These are phyloP conservation scores for Erebia aethiops DNA, from an alignment of 2,888 invertebrate genomes.

Conservation along the genomic window DNA sequence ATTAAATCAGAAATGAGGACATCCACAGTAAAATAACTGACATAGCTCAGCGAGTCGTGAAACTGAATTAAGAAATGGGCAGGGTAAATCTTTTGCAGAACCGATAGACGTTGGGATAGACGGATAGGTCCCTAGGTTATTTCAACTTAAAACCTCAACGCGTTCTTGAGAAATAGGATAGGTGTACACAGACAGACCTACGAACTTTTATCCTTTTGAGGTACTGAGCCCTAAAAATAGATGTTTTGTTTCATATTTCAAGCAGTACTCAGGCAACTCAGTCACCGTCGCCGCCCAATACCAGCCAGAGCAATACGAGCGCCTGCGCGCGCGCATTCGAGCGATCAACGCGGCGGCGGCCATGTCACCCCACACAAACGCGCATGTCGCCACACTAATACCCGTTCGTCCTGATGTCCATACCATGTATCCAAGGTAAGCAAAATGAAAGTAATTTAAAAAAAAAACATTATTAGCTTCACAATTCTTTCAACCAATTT, in stretches of 20 bases:
- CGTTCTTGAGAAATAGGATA: no score
- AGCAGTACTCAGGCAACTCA: constrained; percentile 72
- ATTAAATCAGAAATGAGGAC: no score
- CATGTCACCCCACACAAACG: constrained; percentile 63
- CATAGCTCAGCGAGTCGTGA: no score
- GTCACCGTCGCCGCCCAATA: constrained; percentile 80
- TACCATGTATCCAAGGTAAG: constrained; percentile 70
- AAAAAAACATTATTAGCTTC: no score
- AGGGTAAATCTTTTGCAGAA: no score
- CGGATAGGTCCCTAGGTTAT: no score
- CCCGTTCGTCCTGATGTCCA: constrained; percentile 73
- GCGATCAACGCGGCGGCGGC: constrained; percentile 73
- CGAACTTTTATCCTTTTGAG: not conserved
- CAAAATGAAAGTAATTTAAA: not conserved
- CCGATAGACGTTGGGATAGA: no score
- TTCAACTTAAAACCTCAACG: no score
- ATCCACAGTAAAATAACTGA: no score
- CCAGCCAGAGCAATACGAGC: constrained; percentile 78
- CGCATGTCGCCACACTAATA: constrained; percentile 56
- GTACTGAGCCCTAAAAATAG: not conserved
- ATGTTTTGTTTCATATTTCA: not conserved
- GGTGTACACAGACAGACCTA: no score
- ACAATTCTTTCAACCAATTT: no score
- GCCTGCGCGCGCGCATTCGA: constrained; percentile 76
- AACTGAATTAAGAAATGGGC: no score